phyloP scores from a whole-genome alignment of 2,797 vertebrate species.

The Lepus oiostolus region DNA sequence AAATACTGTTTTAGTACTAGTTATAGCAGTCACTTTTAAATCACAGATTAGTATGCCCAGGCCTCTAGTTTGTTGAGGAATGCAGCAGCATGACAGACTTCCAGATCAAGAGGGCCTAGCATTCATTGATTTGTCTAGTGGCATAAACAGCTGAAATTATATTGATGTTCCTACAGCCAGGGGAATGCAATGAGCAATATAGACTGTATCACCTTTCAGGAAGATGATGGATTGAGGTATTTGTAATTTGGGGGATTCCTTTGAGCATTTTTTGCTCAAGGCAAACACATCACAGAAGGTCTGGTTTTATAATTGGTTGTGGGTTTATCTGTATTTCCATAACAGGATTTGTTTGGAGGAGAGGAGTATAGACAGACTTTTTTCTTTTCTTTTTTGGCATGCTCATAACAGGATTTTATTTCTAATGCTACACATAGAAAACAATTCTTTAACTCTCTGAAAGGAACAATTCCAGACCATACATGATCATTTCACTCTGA shows the following conservation, averaged over 20 bases:
- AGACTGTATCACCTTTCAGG: background rate
- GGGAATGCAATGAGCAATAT: background rate
- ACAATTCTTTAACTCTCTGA: background rate
- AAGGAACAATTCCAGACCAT: background rate
- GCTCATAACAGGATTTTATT: background rate
- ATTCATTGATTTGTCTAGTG: background rate
- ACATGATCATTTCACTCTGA: background rate
- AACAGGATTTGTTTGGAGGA: background rate
- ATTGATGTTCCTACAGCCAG: background rate
- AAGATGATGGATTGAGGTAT: background rate
- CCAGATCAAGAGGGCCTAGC: constrained; percentile 72
- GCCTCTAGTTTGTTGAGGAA: constrained; percentile 68
- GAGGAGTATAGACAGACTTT: background rate
- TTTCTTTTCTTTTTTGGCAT: background rate
- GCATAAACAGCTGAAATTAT: background rate
- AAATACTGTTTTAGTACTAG: no score
- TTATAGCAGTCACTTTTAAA: constrained; percentile 68
- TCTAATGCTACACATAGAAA: background rate
- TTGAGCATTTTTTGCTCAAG: constrained; percentile 1
- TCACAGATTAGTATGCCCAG: constrained; percentile 52
- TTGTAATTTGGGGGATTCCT: background rate
- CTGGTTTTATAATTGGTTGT: constrained; percentile 42
- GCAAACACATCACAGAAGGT: background rate
- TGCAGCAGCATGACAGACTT: constrained; percentile 73
- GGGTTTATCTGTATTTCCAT: constrained; percentile 14